Evolutionary conservation across 2,888 invertebrate genomes (phyloP).

Genomic region (Plebejus anna): DNA sequence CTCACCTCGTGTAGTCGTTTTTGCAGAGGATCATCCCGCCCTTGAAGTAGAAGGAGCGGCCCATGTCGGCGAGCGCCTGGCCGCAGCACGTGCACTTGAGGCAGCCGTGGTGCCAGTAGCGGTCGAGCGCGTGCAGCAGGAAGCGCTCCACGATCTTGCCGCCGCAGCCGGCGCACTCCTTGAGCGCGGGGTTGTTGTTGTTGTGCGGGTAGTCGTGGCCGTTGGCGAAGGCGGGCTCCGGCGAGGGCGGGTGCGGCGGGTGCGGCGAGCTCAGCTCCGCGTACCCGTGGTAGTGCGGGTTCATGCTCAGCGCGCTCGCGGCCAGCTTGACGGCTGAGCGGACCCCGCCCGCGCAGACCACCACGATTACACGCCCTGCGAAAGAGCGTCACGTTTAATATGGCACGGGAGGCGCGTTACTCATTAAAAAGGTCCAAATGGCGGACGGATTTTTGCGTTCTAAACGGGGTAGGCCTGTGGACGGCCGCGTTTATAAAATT

Average conservation of each 20-base stretch:
- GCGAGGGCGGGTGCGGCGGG: slow-evolving; percentile 87
- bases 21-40: slow-evolving; percentile 97
- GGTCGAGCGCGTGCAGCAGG: slow-evolving; percentile 93
- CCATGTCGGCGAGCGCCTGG: slow-evolving; percentile 93
- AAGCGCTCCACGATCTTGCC: slow-evolving; percentile 95
- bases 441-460: slow-evolving; percentile 11
- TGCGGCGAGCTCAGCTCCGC: slow-evolving; percentile 89
- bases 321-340: slow-evolving; percentile 90
- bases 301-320: slow-evolving; percentile 92
- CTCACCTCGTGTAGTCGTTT: slow-evolving; percentile 96
- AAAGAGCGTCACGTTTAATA: neutral
- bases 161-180: slow-evolving; percentile 94
- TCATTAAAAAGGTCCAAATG: neutral
- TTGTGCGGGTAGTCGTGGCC: slow-evolving; percentile 82
- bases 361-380: slow-evolving; percentile 77
- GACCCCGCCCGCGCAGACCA: slow-evolving; percentile 71
- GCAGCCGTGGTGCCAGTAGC: slow-evolving; percentile 97
- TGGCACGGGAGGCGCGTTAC: neutral
- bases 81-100: slow-evolving; percentile 96
- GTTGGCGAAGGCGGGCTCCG: slow-evolving; percentile 85
- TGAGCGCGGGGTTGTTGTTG: slow-evolving; percentile 82
- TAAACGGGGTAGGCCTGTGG: slow-evolving; percentile 58
- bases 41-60: slow-evolving; percentile 94
- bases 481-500: slow-evolving; percentile 77
- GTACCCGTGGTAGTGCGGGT: slow-evolving; percentile 94